Base-by-base conservation (phyloP, 2,888 invertebrate species). In the Hypomecis punctinalis region DNA sequence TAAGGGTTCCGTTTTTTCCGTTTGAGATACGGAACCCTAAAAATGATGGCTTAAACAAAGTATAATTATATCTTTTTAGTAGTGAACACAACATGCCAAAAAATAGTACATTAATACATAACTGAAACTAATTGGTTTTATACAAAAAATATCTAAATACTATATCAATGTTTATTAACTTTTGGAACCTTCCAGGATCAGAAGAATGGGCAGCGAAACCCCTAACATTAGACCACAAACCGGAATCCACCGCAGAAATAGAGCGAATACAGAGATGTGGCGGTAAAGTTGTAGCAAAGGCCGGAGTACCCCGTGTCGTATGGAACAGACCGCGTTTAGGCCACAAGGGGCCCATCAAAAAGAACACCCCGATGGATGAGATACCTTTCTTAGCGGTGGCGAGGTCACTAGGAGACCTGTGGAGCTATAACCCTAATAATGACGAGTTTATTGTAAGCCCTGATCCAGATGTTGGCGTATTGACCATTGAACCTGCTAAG, bases 381-480 rank as follows among this genome's bases (percentile, higher is more conserved):
- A 98, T 99, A 78, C 98, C 99, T 0, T 99, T 99, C 83, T 91
- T 99, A 71, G 99, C 99, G 0, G 99, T 99, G 10, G 99, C 99
- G 0, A 94, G 99, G 76, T 98, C 99, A 43, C 91, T 99, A 52
- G 99, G 99, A 53, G 99, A 99, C 88, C 94, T 99, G 11, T 99
- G 99, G 99, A 99, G 99, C 78, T 99, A 98, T 86, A 99, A 99
- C 90, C 96, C 97, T 1, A 95, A 96, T 64, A 95, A 96, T 75
- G 96, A 98, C 85, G 96, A 97, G 85, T 99, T 98, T 90, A 97
- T 99, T 13, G 99, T 99, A n/a, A 98, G 98, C 39, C 99, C 99
- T 0, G 98, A 98, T 86, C 99, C 99, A 0, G 99, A 99, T 92
- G 97, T 99, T 9, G 95, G 95, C 65, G 98, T 98, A 1, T 92